Evolutionary conservation across 2,797 vertebrate genomes (phyloP), one percentile per base, ranked within the genome.

Genomic region (Mycteria americana): DNA sequence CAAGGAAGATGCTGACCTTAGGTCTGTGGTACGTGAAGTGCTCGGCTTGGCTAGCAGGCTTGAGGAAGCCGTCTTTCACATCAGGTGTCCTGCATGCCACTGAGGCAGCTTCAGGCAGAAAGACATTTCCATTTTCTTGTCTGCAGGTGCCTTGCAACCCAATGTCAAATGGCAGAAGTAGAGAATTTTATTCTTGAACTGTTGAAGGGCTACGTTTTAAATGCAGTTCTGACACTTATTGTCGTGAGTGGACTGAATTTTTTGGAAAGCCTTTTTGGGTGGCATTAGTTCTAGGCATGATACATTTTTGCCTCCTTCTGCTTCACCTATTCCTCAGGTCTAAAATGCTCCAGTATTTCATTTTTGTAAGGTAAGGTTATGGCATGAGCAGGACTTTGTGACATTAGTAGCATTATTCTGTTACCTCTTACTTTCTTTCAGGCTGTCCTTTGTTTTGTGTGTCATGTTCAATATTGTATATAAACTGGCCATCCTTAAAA

Each of bases 21-120:
- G 27, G 50, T 68, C 51, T 0, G 3, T 50, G 64, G 41, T 39
- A n/a, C 2, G 0, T 23, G 53, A 54, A 68, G 35, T 8, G 14
- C 10, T 57, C 2, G 0, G 35, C 54, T 80, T 2, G 1, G 22
- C 48, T 50, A 18, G 46, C 35, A 68, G 63, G 28, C 19, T 73
- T 13, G 33, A 54, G 23, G 33, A 60, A 27, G 25, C 7, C 2
- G 1, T 46, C 31, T 37, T 56, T 68, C 2, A 1, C 43, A 51
- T 30, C 59, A 51, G 33, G 16, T 1, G 0, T 11, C 11, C 21
- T 37, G 19, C 3, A 0, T 0, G 1, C 41, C 1, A 0, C 70
- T 31, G 19, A 50, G 33, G 57, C 48, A 77, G 68, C 77, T 88
- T 57, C 73, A 70, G 54, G 43, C 22, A 56, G 39, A 53, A 77